Evolutionary conservation across 2,113 vertebrate species (phyloP), one percentile per base, ranked within the genome.

Genomic region (Arenaria interpres): DNA sequence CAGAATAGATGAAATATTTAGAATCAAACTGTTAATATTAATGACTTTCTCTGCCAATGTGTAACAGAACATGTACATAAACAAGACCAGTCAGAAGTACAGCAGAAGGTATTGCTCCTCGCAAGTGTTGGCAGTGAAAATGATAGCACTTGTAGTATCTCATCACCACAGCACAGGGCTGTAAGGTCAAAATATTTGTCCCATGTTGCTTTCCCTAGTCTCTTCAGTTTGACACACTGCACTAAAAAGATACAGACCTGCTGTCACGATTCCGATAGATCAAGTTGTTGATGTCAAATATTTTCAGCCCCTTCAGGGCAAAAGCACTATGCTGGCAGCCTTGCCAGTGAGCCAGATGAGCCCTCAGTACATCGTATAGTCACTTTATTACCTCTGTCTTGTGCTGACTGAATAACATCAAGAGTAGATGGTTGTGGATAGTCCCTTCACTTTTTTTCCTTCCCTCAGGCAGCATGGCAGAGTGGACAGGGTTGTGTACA

Each of bases 131-230:
- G 35, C 62, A 85, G 62, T 41, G 33, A 74, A 90, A 89, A 75
- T 32, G 53, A 51, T 76, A 94, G 66, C n/a, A 41, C 51, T 82
- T 39, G 46, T 28, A 60, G 51, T 39, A 71, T 92, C 79, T 92
- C 71, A 76, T 90, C 90, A 81, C 45, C 59, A 28, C 54, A 88
- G 88, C 76, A 66, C 28, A n/a, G 77, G 2, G 4, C 74, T 85
- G 46, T 56, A 57, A 92, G 92, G 88, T 96, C 89, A 96, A 85
- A 95, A 85, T 67, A 56, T 88, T 96, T 97, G 94, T 94, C 85
- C 93, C 57, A 15, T 63, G 88, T 85, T 93, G 56, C 90, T 93
- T 92, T 96, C 59, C 74, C 46, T 60, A 69, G 94, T 91, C 93
- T 72, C 88, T 92, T 69, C 75, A 82, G 83, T 92, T 86, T 96